A percentile compares a stretch with the other conserved stretches of the same genome.
phyloP scores from a whole-genome alignment of 2,888 invertebrate genomes.

The Xylocampa areola region DNA sequence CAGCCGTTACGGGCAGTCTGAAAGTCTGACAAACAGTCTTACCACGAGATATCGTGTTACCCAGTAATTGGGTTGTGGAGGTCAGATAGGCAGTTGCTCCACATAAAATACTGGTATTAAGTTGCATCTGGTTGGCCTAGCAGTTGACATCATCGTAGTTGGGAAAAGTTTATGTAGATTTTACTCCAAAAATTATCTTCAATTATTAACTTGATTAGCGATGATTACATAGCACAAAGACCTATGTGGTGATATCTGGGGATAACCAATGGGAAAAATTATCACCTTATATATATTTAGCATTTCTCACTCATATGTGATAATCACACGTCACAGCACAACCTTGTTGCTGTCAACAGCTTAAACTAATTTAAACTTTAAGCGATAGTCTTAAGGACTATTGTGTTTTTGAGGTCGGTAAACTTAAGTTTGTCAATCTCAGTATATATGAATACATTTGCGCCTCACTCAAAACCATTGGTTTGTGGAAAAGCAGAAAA shows the following conservation, averaged over 20 bases:
- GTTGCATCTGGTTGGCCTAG: no score
- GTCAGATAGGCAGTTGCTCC: no score
- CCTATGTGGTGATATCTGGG: background rate
- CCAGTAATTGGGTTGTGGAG: no score
- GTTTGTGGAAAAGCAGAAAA: constrained; percentile 10
- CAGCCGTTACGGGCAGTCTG: no score
- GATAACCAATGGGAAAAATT: constrained; percentile 26
- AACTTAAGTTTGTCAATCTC: background rate
- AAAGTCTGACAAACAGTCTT: no score
- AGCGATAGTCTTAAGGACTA: background rate
- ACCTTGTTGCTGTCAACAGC: background rate
- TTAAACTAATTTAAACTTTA: constrained; percentile 12
- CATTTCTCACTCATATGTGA: constrained; percentile 25
- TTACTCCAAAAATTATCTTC: no score
- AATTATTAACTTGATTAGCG: no score
- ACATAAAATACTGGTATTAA: no score
- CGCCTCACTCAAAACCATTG: constrained; percentile 5
- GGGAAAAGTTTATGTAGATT: no score
- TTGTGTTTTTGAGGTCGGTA: background rate
- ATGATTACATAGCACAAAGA: no score
- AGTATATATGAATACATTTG: constrained; percentile 33
- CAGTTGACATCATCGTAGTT: no score
- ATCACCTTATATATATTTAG: constrained; percentile 1
- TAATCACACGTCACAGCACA: background rate
- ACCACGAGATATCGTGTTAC: no score